Conservation (phyloP, 2,113 vertebrate genomes). For the Pristiophorus japonicus region DNA sequence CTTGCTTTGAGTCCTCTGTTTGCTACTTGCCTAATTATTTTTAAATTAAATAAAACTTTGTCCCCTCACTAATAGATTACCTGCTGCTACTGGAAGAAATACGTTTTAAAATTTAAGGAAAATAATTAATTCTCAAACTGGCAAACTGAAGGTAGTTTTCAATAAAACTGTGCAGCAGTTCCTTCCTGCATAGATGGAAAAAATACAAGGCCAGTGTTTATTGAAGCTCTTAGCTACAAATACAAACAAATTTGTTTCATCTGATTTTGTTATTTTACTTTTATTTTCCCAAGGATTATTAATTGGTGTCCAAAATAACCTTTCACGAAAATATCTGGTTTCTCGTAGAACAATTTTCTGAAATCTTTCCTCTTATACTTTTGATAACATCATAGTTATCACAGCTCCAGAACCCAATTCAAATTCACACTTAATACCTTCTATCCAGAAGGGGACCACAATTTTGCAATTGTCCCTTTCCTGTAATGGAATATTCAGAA, state of each 20-base stretch:
- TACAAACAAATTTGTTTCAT: not conserved
- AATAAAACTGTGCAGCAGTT: not conserved
- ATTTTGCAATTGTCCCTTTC: not conserved
- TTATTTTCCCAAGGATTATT: not conserved
- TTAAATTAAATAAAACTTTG: not conserved
- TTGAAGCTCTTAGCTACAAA: not conserved
- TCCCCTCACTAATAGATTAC: not conserved
- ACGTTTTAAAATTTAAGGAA: not conserved
- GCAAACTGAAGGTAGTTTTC: not conserved
- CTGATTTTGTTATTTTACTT: not conserved
- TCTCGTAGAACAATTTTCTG: not conserved
- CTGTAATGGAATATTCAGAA: not conserved
- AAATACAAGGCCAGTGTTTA: not conserved
- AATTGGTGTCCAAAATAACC: not conserved
- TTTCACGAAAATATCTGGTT: not conserved
- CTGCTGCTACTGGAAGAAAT: not conserved
- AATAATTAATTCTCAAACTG: not conserved
- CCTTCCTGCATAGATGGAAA: not conserved
- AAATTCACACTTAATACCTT: not conserved
- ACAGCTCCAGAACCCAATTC: not conserved
- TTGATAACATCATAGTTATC: not conserved
- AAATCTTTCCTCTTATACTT: not conserved
- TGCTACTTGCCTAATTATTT: not conserved
- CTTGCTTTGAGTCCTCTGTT: not conserved
- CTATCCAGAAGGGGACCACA: not conserved